A percentile compares a stretch with the other conserved stretches of the same genome.
phyloP scores from a whole-genome alignment of 2,888 invertebrate species.

The Morpho helenor region DNA sequence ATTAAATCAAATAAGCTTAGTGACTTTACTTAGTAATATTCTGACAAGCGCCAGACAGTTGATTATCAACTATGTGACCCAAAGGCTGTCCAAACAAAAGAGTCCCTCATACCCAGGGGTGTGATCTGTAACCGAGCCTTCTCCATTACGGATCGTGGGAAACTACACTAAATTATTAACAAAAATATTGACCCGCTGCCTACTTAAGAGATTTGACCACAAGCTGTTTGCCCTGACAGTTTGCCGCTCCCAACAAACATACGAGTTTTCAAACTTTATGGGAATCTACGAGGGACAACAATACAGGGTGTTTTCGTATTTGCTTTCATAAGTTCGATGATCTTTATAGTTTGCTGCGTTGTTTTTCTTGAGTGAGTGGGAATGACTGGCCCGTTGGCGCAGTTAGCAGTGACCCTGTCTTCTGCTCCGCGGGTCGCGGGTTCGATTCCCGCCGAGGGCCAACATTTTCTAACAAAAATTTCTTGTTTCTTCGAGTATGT shows the following conservation, averaged over 20 bases:
- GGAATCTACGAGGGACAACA: constrained; percentile 51
- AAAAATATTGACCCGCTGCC: constrained; percentile 77
- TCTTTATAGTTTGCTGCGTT: constrained; percentile 25
- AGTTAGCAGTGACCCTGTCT: no score
- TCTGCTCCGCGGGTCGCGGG: no score
- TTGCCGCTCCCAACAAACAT: constrained; percentile 68
- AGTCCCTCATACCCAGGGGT: constrained; percentile 45
- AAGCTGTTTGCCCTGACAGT: constrained; percentile 68
- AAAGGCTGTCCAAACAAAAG: constrained; percentile 45
- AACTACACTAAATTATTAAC: constrained; percentile 74
- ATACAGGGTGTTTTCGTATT: constrained; percentile 37
- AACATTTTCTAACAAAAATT: no score
- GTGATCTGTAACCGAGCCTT: constrained; percentile 60
- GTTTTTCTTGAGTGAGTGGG: neutral
- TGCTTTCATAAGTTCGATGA: constrained; percentile 41
- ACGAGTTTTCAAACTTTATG: constrained; percentile 69
- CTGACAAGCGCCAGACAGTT: constrained; percentile 12
- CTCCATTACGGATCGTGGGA: constrained; percentile 67
- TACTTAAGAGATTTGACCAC: constrained; percentile 78
- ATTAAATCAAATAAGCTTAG: neutral
- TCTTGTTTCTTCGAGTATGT: no score
- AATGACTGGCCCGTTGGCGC: no score
- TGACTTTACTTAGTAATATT: neutral
- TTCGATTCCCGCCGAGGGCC: no score
- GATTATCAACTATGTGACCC: constrained; percentile 23